Percentiles rank a stretch among this genome's conserved stretches.
Evolutionary conservation across 2,888 invertebrate genomes (phyloP).

Genomic region (Leptinotarsa tumamoca): DNA sequence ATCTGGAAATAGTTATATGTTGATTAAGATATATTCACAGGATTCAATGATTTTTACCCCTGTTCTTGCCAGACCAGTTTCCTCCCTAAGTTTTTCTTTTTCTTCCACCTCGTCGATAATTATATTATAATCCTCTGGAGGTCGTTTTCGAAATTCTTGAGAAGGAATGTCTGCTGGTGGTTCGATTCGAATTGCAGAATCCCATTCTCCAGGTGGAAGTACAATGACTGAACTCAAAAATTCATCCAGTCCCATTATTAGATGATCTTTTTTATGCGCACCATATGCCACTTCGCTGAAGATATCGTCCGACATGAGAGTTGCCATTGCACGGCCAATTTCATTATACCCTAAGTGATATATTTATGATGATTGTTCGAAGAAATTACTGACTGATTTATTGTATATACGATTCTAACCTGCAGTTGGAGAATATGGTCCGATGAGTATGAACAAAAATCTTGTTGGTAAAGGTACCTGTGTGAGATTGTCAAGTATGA

Average conservation of each 20-base stretch:
- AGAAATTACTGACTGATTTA: no score
- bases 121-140: constrained; percentile 81
- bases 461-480: constrained; percentile 97
- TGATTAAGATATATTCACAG: background rate
- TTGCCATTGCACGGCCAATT: constrained; percentile 97
- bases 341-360: constrained; percentile 82
- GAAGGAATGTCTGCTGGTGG: constrained; percentile 93
- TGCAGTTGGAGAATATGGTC: constrained; percentile 71
- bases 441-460: constrained; percentile 92
- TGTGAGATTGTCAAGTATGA: constrained; percentile 93
- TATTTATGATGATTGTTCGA: background rate
- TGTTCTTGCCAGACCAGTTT: constrained; percentile 85
- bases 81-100: constrained; percentile 84
- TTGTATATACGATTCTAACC: constrained; percentile 31
- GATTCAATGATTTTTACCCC: constrained; percentile 67
- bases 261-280: constrained; percentile 87
- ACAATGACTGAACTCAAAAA: constrained; percentile 96
- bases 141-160: constrained; percentile 78
- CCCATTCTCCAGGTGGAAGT: constrained; percentile 98
- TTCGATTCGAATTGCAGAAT: constrained; percentile 93
- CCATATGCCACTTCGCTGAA: constrained; percentile 98
- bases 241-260: constrained; percentile 95
- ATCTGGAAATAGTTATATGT: background rate
- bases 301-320: constrained; percentile 97
- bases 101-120: constrained; percentile 85